Evolutionary conservation across 1,140 invertebrate genomes (phyloP).

Genomic region (Tetramorium parvispinum): DNA sequence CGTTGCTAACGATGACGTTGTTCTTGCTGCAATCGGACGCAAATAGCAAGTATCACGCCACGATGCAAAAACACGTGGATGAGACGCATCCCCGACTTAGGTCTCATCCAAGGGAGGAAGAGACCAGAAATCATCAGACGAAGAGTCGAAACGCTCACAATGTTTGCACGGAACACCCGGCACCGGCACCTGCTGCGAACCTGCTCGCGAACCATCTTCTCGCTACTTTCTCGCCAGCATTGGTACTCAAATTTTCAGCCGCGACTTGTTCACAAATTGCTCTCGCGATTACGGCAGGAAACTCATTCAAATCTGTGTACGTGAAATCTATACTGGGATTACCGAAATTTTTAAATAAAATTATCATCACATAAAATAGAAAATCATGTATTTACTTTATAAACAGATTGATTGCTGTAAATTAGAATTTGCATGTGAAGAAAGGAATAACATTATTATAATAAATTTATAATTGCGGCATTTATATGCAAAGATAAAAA

Average conservation of each 20-base stretch:
- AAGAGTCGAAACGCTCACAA: conserved; percentile 46
- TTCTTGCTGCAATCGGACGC: conserved; percentile 30
- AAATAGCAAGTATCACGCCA: conserved; percentile 30
- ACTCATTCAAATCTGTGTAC: background rate
- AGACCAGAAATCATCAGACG: conserved; percentile 47
- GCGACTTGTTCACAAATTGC: conserved; percentile 17
- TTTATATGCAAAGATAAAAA: background rate
- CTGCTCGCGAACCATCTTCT: conserved; percentile 35
- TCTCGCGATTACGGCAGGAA: background rate
- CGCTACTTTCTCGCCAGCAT: conserved; percentile 24
- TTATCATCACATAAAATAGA: background rate
- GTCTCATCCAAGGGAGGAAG: conserved; percentile 8
- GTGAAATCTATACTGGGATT: background rate
- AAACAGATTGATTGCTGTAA: background rate
- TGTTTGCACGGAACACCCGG: conserved; percentile 57
- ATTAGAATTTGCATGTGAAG: no score
- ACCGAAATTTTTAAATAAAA: background rate
- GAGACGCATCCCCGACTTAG: conserved; percentile 13
- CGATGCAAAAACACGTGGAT: conserved; percentile 25
- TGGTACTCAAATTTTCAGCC: conserved; percentile 34
- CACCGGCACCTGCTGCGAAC: conserved; percentile 66
- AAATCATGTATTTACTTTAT: background rate
- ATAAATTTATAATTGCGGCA: background rate
- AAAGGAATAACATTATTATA: background rate
- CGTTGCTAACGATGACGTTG: background rate